These are phyloP conservation scores for Luffia ferchaultella DNA, from an alignment of 2,888 invertebrate species.

Conservation along the genomic window DNA sequence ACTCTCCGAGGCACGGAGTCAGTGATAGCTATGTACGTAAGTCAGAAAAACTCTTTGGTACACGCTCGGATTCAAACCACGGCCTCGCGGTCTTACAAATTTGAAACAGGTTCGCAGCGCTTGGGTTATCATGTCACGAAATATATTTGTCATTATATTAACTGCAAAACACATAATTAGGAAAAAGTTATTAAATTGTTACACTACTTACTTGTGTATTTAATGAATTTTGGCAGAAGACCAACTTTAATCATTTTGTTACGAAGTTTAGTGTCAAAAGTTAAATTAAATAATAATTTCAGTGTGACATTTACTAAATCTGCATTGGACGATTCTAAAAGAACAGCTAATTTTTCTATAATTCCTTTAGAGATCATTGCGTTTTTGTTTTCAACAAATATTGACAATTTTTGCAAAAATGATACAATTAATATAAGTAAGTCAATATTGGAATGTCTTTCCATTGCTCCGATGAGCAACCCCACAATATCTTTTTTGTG, in stretches of 20 bases:
- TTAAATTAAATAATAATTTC: slow-evolving; percentile 92
- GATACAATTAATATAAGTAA: slow-evolving; percentile 89
- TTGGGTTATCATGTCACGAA: no score
- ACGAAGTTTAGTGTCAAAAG: slow-evolving; percentile 89
- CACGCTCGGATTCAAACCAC: no score
- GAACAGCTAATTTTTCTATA: slow-evolving; percentile 82
- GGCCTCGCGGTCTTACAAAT: no score
- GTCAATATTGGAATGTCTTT: slow-evolving; percentile 86
- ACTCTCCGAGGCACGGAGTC: no score
- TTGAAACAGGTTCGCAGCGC: no score
- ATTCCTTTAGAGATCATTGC: slow-evolving; percentile 85
- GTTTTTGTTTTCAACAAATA: slow-evolving; percentile 94
- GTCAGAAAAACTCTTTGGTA: no score
- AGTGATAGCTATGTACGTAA: no score
- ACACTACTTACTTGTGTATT: slow-evolving; percentile 76
- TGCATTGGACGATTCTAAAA: slow-evolving; percentile 73
- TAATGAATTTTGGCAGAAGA: slow-evolving; percentile 88
- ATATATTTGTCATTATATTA: no score
- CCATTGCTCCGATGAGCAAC: slow-evolving; percentile 86
- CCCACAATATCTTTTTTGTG: slow-evolving; percentile 90
- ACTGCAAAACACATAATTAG: not conserved
- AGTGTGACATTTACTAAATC: slow-evolving; percentile 85
- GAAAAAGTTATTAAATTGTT: not conserved
- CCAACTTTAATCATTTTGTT: slow-evolving; percentile 91
- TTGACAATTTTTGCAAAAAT: slow-evolving; percentile 93